Evolutionary conservation across 1,140 invertebrate genomes (phyloP), one percentile per base, ranked within the genome.

Genomic region (Musca domestica): DNA sequence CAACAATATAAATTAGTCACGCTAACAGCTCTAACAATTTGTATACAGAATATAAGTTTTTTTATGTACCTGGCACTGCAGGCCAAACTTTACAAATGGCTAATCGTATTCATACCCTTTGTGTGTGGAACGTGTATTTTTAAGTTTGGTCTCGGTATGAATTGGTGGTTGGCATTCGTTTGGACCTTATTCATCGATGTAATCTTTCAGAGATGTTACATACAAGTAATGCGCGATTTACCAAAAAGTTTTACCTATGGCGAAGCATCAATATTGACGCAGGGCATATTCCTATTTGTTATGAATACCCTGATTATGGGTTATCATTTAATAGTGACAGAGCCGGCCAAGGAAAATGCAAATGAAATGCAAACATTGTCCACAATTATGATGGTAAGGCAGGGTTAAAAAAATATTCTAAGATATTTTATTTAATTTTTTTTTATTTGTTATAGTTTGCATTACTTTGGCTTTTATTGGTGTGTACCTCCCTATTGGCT

Each of bases 171-270:
- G 80, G 85, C 86, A 48, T 76, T 87, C 66, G 66, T 82, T 71
- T 73, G 84, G 71, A 82, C 84, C 69, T 69, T 84, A 71, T 22
- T 81, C 70, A 20, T 19, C 19, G 22, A 27, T n/a, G 34, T 61
- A 19, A 7, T 61, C 56, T 85, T 88, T 82, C 77, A 88, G 75
- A 82, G 82, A 73, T 67, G 83, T 66, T 77, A 84, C 74, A 66
- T 84, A 72, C 74, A 72, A 67, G 25, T 87, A 63, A 78, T 90
- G 80, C 76, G 81, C 67, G 74, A 76, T 65, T 86, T 86, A 63
- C 86, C 87, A 17, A 65, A 72, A 22, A 86, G 86, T 70, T 90
- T 90, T 72, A 87, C 86, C 2, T 83, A 87, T 65, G 89, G 89
- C n/a, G 89, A 91, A 82, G 87, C 86, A 56, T 82, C 85, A 7